These are phyloP conservation scores for Uropetala carovei DNA, from an alignment of 2,888 invertebrate genomes.

Conservation along the genomic window DNA sequence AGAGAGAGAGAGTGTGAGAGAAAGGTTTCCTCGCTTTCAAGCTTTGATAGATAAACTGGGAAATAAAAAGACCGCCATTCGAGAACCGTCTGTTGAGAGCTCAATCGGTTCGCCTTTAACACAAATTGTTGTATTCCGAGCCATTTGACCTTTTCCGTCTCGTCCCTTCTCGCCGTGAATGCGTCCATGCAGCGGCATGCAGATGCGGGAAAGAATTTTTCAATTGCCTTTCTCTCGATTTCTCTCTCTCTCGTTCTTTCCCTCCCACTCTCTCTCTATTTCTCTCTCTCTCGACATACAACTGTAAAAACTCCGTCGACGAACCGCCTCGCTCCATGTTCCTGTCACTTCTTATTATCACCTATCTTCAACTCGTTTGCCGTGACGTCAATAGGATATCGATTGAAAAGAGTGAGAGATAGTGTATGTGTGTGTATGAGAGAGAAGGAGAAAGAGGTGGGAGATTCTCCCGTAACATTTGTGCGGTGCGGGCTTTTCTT, in stretches of 20 bases:
- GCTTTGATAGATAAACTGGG: background rate
- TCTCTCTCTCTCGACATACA: background rate
- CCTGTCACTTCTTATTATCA: slow-evolving; percentile 27
- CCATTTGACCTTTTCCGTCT: background rate
- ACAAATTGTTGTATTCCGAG: background rate
- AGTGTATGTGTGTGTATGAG: background rate
- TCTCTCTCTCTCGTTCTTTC: background rate
- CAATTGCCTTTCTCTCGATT: background rate
- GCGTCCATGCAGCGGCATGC: background rate
- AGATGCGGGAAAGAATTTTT: background rate
- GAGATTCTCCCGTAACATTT: background rate
- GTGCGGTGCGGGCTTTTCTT: background rate
- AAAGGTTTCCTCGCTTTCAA: background rate
- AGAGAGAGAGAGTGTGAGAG: background rate
- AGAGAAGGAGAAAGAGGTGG: background rate
- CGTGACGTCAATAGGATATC: background rate
- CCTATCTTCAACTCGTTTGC: slow-evolving; percentile 10
- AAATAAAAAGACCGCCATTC: background rate
- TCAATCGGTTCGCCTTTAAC: background rate
- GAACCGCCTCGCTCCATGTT: slow-evolving; percentile 3
- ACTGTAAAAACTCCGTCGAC: background rate
- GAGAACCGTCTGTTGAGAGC: background rate
- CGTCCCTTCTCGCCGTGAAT: background rate
- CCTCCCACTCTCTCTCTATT: background rate
- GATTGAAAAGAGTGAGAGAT: background rate